These are phyloP conservation scores for Trachelus tabidus DNA, from an alignment of 2,888 invertebrate species.

Conservation along the genomic window DNA sequence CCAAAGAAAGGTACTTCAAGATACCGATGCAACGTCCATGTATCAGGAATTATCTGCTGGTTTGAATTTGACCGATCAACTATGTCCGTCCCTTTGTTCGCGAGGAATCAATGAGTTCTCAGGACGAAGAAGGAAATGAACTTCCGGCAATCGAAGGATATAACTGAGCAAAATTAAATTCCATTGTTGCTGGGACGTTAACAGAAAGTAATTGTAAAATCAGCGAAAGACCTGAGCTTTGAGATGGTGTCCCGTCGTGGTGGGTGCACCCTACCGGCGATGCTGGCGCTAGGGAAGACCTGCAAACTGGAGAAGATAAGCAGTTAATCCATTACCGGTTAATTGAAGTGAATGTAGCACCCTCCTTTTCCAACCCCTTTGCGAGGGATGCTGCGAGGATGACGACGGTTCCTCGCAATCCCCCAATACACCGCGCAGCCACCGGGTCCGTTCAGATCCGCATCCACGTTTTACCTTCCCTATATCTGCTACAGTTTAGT, in stretches of 20 bases:
- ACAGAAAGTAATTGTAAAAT: slow-evolving; percentile 13
- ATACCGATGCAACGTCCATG: not conserved
- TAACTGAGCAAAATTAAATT: slow-evolving; percentile 9
- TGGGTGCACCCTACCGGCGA: not conserved
- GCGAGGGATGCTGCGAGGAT: not conserved
- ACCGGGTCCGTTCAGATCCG: not conserved
- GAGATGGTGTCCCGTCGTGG: slow-evolving; percentile 5
- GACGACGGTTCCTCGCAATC: not conserved
- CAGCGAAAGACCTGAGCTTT: slow-evolving; percentile 13
- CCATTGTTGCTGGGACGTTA: not conserved
- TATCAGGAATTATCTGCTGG: not conserved
- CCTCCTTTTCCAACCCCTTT: slow-evolving; percentile 17
- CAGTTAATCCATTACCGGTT: slow-evolving; percentile 55
- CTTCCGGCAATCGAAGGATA: not conserved
- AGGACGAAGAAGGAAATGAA: not conserved
- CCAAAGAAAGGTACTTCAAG: not conserved
- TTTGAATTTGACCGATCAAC: not conserved
- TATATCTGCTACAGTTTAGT: not conserved
- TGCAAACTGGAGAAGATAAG: slow-evolving; percentile 41
- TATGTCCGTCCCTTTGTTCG: not conserved
- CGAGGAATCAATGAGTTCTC: not conserved
- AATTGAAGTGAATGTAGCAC: slow-evolving; percentile 49
- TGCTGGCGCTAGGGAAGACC: slow-evolving; percentile 4
- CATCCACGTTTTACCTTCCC: not conserved
- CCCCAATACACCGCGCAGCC: not conserved